Base-by-base conservation (phyloP, 2,888 invertebrate species). In the Thereva unica region DNA sequence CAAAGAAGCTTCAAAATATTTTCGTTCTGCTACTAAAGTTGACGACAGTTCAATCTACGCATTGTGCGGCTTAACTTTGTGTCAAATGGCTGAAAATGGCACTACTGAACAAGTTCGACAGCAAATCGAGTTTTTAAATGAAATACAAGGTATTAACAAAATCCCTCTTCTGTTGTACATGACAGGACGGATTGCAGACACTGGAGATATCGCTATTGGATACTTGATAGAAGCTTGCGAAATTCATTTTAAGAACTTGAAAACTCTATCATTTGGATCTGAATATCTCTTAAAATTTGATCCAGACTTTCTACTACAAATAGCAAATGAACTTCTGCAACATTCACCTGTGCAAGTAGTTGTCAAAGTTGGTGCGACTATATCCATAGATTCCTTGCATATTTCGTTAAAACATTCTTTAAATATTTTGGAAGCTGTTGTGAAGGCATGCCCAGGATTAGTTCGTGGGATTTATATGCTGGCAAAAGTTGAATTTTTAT, bases 41-140 rank as follows among this genome's bases (percentile, higher is more conserved):
- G 92, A 96, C 75, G 92, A 92, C 72, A 89, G 91, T 44, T 92
- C 91, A 23, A 88, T 93, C 38, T 82, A 85, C 23, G 92, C 94
- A 0, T 81, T 95, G 1, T 86, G 89, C 78, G 95, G 95, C 0
- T 82, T 95, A 57, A 92, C 95, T 8, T 80, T 89, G 4, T 94
- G 95, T 77, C 93, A 95, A 78, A 83, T 94, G 73, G 80, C 84
- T 67, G 90, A 93, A 72, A 86, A 86, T 75, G 90, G 91, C 38
- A 82, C 84, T 0, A 85, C 86, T 3, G 89, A 90, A 44, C 87
- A 92, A 74, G 89, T 93, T 0, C 85, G 87, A 7, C 91, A 94
- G 73, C 96, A 97, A 80, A 84, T 97, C 42, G 92, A 95, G 73
- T 88, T 95, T 74, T 82, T 97, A 1, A 86, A 88, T 76, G 93